These are phyloP conservation scores for Drosophila longiperda DNA, from an alignment of 2,888 invertebrate species.

Conservation along the genomic window DNA sequence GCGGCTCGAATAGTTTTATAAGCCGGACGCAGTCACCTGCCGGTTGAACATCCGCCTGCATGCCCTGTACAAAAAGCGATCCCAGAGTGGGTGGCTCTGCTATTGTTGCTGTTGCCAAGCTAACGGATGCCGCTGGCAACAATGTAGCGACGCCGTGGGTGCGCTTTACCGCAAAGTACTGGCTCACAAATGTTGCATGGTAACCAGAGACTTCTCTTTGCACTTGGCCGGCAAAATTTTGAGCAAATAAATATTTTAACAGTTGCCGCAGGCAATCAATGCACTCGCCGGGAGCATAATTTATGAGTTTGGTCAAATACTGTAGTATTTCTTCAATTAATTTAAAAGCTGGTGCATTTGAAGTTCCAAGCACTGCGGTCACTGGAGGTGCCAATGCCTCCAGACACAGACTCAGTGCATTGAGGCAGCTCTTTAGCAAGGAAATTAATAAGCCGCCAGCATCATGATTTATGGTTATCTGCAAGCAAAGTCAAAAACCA, in stretches of 20 bases:
- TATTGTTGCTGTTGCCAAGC: slow-evolving; percentile 50
- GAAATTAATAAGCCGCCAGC: slow-evolving; percentile 90
- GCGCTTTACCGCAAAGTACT: slow-evolving; percentile 65
- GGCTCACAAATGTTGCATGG: slow-evolving; percentile 59
- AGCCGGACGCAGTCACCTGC: slow-evolving; percentile 88
- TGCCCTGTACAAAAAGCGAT: slow-evolving; percentile 81
- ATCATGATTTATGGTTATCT: slow-evolving; percentile 92
- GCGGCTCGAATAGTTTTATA: slow-evolving; percentile 96
- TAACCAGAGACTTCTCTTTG: slow-evolving; percentile 54
- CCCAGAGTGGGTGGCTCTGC: slow-evolving; percentile 71
- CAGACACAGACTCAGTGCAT: slow-evolving; percentile 82
- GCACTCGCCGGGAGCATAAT: slow-evolving; percentile 88
- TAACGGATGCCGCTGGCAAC: slow-evolving; percentile 43
- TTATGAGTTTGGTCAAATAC: slow-evolving; percentile 89
- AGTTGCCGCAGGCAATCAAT: slow-evolving; percentile 91
- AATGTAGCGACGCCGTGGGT: slow-evolving; percentile 43
- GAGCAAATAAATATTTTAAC: slow-evolving; percentile 89
- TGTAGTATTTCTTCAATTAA: slow-evolving; percentile 90
- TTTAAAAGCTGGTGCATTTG: slow-evolving; percentile 75
- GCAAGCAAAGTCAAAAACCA: slow-evolving; percentile 61
- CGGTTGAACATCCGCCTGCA: slow-evolving; percentile 84
- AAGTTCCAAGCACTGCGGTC: slow-evolving; percentile 30
- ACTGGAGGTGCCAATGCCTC: slow-evolving; percentile 69
- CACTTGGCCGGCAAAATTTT: slow-evolving; percentile 86
- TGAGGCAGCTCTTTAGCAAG: slow-evolving; percentile 83